A percentile compares a stretch with the other conserved stretches of the same genome.
Evolutionary conservation across 2,113 vertebrate genomes (phyloP).

Genomic region (Elephantulus edwardii): DNA sequence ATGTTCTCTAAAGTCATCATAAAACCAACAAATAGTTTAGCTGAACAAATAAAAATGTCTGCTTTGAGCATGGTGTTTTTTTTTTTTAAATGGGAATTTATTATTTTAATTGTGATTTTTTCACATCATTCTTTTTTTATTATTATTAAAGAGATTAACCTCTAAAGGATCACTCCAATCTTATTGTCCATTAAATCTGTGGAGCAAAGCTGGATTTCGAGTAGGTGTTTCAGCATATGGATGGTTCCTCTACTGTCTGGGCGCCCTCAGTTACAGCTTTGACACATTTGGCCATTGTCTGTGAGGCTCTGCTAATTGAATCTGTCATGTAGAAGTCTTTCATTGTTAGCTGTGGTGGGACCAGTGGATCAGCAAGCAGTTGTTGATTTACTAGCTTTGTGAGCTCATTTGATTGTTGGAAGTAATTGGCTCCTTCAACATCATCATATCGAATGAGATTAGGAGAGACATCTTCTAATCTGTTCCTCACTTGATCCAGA

Average conservation of each 20-base stretch:
- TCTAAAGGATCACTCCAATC: slow-evolving; percentile 47
- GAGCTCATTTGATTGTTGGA: slow-evolving; percentile 94
- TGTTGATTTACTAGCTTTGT: slow-evolving; percentile 93
- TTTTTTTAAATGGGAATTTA: too few relatives aligned
- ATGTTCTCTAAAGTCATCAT: too few relatives aligned
- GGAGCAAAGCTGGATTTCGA: slow-evolving; percentile 58
- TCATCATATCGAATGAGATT: slow-evolving; percentile 96
- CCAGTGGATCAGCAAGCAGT: slow-evolving; percentile 91
- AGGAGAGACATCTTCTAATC: slow-evolving; percentile 94
- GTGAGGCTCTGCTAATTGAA: slow-evolving; percentile 95
- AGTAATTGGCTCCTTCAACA: slow-evolving; percentile 96
- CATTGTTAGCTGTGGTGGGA: slow-evolving; percentile 94
- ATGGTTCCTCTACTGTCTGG: slow-evolving; percentile 93
- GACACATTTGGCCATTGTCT: slow-evolving; percentile 99
- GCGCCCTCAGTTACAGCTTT: slow-evolving; percentile 97
- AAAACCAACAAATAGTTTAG: too few relatives aligned
- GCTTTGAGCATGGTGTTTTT: too few relatives aligned
- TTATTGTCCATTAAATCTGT: slow-evolving; percentile 63
- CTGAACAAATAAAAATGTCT: too few relatives aligned
- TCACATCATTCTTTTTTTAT: too few relatives aligned
- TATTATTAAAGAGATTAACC: slow-evolving; percentile 68
- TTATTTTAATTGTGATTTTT: too few relatives aligned
- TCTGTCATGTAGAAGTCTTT: slow-evolving; percentile 99
- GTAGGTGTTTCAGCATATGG: slow-evolving; percentile 88
- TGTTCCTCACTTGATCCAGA: slow-evolving; percentile 89